These are phyloP conservation scores for Hyposoter dolosus DNA, from an alignment of 2,888 invertebrate genomes.

Conservation along the genomic window DNA sequence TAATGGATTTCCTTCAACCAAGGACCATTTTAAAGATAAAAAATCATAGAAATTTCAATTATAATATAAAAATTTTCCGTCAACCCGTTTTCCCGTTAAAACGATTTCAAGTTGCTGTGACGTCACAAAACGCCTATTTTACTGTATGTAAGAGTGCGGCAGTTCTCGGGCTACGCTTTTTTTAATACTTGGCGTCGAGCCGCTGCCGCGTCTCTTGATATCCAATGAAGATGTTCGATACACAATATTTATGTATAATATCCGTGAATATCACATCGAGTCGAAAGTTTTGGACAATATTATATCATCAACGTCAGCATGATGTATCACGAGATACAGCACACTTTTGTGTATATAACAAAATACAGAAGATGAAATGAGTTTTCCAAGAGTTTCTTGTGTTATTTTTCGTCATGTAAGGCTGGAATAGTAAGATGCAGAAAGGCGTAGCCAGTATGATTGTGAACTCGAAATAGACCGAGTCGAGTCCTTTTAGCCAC, in stretches of 20 bases:
- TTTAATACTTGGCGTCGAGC: too few relatives aligned
- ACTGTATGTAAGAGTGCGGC: too few relatives aligned
- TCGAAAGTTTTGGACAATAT: conserved; percentile 21
- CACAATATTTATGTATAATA: conserved; percentile 6
- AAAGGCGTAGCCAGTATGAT: background rate
- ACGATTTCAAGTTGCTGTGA: too few relatives aligned
- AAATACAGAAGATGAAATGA: conserved; percentile 35
- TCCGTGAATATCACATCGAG: conserved; percentile 13
- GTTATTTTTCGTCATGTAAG: conserved; percentile 36
- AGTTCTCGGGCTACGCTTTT: too few relatives aligned
- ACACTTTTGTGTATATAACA: background rate
- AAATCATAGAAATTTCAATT: too few relatives aligned
- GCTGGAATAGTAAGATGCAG: background rate
- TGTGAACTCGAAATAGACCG: background rate
- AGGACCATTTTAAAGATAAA: too few relatives aligned
- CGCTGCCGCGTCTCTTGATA: too few relatives aligned
- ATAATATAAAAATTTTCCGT: too few relatives aligned
- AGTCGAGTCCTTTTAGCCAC: background rate
- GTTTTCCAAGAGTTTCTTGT: conserved; percentile 40
- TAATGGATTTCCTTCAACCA: too few relatives aligned
- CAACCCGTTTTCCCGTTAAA: too few relatives aligned
- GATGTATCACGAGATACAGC: background rate
- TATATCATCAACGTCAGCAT: background rate
- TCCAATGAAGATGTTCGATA: conserved; percentile 34
- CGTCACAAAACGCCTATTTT: too few relatives aligned